These are phyloP conservation scores for Cheilosia vernalis DNA, from an alignment of 2,888 invertebrate species.

Conservation along the genomic window DNA sequence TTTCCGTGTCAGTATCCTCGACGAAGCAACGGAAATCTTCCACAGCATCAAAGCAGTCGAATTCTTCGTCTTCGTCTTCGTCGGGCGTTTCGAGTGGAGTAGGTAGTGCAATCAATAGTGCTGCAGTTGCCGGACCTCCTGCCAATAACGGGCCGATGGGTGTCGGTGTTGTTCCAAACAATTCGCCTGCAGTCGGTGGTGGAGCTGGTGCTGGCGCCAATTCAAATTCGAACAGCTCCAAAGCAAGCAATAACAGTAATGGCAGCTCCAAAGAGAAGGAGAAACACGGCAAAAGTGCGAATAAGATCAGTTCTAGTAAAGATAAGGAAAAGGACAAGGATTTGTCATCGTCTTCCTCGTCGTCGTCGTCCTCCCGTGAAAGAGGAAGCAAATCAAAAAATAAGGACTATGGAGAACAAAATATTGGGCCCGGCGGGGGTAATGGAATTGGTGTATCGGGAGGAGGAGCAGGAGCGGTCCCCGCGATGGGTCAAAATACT, in stretches of 20 bases:
- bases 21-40: slow-evolving; percentile 82
- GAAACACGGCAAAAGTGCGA: slow-evolving; percentile 82
- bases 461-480: slow-evolving; percentile 50
- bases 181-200: slow-evolving; percentile 54
- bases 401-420: slow-evolving; percentile 78
- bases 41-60: slow-evolving; percentile 78
- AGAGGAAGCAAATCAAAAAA: slow-evolving; percentile 82
- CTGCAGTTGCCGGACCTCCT: slow-evolving; percentile 46
- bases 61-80: slow-evolving; percentile 76
- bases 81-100: slow-evolving; percentile 59
- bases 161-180: slow-evolving; percentile 41
- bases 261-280: slow-evolving; percentile 82
- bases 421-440: slow-evolving; percentile 31
- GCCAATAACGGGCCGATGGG: slow-evolving; percentile 60
- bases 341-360: slow-evolving; percentile 79
- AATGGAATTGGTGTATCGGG: slow-evolving; percentile 32
- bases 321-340: slow-evolving; percentile 81
- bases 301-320: slow-evolving; percentile 81
- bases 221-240: slow-evolving; percentile 71
- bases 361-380: slow-evolving; percentile 81
- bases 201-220: slow-evolving; percentile 74
- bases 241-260: slow-evolving; percentile 43
- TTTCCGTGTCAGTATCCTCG: slow-evolving; percentile 76
- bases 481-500: slow-evolving; percentile 39
- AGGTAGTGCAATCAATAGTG: slow-evolving; percentile 25